Conservation (phyloP, 2,113 vertebrate genomes). For the Apodemus speciosus region DNA sequence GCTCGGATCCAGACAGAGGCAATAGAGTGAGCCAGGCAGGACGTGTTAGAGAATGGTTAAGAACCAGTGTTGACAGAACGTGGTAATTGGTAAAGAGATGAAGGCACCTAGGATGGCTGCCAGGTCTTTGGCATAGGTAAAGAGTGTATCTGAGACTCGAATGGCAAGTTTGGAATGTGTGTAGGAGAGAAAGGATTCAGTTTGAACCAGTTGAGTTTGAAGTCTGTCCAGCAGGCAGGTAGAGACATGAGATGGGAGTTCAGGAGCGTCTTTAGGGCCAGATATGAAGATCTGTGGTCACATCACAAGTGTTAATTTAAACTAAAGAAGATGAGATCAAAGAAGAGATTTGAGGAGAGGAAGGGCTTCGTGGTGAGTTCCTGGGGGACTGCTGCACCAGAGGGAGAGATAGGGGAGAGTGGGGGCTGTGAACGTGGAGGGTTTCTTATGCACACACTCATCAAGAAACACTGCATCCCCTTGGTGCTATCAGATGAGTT, state of each 20-base stretch:
- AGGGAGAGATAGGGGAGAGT: background rate
- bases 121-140: background rate
- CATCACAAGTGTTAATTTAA: background rate
- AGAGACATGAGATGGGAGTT: background rate
- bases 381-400: background rate
- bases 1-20: background rate
- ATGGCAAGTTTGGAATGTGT: background rate
- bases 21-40: background rate
- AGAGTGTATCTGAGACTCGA: background rate
- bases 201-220: slow-evolving; percentile 11
- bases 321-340: background rate
- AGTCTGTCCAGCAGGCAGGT: slow-evolving; percentile 28
- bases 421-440: background rate
- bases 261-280: background rate
- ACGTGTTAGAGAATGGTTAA: background rate
- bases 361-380: background rate
- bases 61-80: background rate
- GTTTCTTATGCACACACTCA: background rate
- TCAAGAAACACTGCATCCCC: background rate
- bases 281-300: slow-evolving; percentile 1
- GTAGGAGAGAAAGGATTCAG: background rate
- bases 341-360: background rate
- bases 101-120: background rate
- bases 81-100: background rate
- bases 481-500: background rate